These are phyloP conservation scores for Nesogale talazaci DNA, from an alignment of 2,113 vertebrate genomes.

Conservation along the genomic window DNA sequence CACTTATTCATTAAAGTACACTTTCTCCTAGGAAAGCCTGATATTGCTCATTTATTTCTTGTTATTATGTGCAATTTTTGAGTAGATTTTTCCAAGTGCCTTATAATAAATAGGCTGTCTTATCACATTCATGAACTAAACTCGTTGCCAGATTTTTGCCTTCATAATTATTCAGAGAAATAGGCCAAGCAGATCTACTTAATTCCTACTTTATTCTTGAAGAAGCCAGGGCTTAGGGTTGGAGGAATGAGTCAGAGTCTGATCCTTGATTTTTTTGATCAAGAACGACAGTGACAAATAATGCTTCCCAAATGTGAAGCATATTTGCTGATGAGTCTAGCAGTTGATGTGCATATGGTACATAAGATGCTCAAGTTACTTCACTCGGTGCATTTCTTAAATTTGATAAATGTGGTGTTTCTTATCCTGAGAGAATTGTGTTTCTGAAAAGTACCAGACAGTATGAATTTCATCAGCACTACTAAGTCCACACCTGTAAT, in stretches of 20 bases:
- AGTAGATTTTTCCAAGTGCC: background rate
- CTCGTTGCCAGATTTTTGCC: background rate
- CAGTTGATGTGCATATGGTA: background rate
- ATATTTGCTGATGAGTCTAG: background rate
- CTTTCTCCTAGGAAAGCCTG: background rate
- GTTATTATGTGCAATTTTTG: background rate
- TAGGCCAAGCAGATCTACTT: background rate
- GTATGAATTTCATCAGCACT: conserved; percentile 51
- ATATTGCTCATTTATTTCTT: background rate
- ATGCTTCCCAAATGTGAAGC: conserved; percentile 26
- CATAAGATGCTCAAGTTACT: conserved; percentile 25
- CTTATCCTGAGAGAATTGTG: conserved; percentile 45
- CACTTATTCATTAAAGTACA: background rate
- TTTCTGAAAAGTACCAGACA: conserved; percentile 37
- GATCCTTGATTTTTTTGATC: background rate
- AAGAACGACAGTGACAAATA: background rate
- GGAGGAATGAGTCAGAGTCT: background rate
- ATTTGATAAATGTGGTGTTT: conserved; percentile 48
- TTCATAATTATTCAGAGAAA: conserved; percentile 29
- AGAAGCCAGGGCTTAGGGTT: background rate
- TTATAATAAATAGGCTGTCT: background rate
- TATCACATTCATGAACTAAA: background rate
- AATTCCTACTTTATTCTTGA: conserved; percentile 25
- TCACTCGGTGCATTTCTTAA: conserved; percentile 12
- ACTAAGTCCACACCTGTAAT: conserved; percentile 41